phyloP scores from a whole-genome alignment of 2,797 vertebrate genomes.

The Characodon lateralis region DNA sequence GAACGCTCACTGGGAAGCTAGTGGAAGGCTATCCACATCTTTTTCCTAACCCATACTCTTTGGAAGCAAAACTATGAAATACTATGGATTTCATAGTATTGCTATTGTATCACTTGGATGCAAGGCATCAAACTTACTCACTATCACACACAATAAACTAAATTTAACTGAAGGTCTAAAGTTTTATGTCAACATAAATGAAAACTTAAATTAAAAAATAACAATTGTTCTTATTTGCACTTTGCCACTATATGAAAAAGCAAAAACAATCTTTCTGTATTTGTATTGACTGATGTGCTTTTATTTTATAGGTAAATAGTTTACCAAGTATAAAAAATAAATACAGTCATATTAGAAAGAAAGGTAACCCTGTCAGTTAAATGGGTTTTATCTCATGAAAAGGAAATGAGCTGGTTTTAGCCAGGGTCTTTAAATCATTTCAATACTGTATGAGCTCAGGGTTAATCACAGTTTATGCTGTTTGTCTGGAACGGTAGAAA shows the following conservation, averaged over 20 bases:
- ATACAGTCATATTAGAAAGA: not conserved
- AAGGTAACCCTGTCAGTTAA: not conserved
- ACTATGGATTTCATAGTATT: no score
- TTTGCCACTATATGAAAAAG: not conserved
- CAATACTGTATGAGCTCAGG: not conserved
- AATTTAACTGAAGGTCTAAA: not conserved
- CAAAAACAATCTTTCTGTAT: not conserved
- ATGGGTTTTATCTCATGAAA: not conserved
- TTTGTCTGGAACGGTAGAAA: not conserved
- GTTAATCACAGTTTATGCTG: not conserved
- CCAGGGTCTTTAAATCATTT: not conserved
- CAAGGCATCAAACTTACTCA: not conserved
- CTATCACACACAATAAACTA: not conserved
- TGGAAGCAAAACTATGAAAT: not conserved
- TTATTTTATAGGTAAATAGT: not conserved
- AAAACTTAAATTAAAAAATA: not conserved
- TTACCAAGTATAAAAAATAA: not conserved
- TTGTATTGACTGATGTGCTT: not conserved
- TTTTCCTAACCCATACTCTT: not conserved
- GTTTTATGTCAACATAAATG: not conserved
- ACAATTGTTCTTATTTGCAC: not conserved
- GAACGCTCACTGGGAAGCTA: not conserved
- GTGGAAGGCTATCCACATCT: not conserved
- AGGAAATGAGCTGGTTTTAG: not conserved
- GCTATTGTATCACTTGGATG: no score